Evolutionary conservation across 1,140 invertebrate species (phyloP), one percentile per base, ranked within the genome.

Genomic region (Paracyclopina nana): DNA sequence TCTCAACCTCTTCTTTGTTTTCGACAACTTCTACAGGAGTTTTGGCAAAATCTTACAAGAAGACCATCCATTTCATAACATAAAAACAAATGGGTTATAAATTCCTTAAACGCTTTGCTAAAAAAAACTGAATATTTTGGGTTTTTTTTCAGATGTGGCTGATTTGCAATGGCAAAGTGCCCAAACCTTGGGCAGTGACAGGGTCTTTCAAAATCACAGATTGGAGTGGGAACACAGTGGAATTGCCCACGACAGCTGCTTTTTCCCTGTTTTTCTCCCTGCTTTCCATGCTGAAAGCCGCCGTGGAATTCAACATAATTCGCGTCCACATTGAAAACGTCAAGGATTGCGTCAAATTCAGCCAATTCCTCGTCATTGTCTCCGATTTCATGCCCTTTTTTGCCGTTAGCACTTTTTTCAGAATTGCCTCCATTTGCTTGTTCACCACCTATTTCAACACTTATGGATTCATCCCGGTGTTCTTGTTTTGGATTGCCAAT

Each of bases 141-240:
- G 14, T 42, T 42, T n/a, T 42, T 22, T 22, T 42, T 42, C 40
- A 42, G 24, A 42, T 42, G 8, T 42, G 40, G 40, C 20, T 42
- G 40, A 42, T 42, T 42, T 22, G 14, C n/a, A 42, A 42, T 42
- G 40, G 40, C 8, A 42, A 18, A 9, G 8, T n/a, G 40, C 40
- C 40, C 9, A n/a, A 18, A 22, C 40, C 40, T 22, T 42, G 40
- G 40, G 14, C 14, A 8, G 40, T 18, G 14, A 18, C 14, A 18
- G 40, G 40, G 24, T 42, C 40, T 6, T 18, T 42, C 14, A 42
- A n/a, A 9, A 42, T 42, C 40, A 42, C 40, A 22, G 40, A 42
- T 42, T 42, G 40, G 40, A 42, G 24, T 9, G 40, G 40, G 8
- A 42, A 42, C 20, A 22, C 40, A 6, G 24, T 42, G 14, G 14